Evolutionary conservation across 2,888 invertebrate genomes (phyloP).

Genomic region (Peribatodes rhomboidaria): DNA sequence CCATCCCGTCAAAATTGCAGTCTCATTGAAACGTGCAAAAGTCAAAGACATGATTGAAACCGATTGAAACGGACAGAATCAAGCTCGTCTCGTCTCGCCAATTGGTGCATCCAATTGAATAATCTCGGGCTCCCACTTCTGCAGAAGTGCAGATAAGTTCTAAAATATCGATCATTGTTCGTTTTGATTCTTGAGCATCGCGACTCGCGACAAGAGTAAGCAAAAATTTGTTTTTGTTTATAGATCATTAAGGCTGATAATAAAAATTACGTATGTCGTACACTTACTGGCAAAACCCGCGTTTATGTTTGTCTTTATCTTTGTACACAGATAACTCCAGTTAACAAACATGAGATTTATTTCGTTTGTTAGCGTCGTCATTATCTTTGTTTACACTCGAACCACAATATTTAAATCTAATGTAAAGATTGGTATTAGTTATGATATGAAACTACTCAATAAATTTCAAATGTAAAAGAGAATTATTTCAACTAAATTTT

Average conservation of each 20-base stretch:
- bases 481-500: background rate
- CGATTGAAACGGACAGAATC: background rate
- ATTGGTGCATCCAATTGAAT: slow-evolving; percentile 20
- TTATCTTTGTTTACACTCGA: slow-evolving; percentile 23
- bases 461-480: background rate
- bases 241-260: background rate
- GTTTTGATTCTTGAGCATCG: background rate
- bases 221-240: too few relatives aligned
- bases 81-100: slow-evolving; percentile 4
- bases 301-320: background rate
- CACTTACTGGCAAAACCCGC: background rate
- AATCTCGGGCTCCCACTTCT: slow-evolving; percentile 6
- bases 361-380: slow-evolving; percentile 10
- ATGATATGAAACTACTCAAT: slow-evolving; percentile 7
- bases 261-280: background rate
- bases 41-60: slow-evolving; percentile 3
- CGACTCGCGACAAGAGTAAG: too few relatives aligned
- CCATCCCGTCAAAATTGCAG: background rate
- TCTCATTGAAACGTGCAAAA: background rate
- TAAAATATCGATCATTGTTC: background rate
- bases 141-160: background rate
- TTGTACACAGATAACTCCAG: background rate
- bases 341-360: slow-evolving; percentile 10
- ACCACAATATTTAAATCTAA: slow-evolving; percentile 13
- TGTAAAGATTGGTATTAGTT: slow-evolving; percentile 17